Evolutionary conservation across 2,797 vertebrate species (phyloP).

Genomic region (Sorex maritimensis): DNA sequence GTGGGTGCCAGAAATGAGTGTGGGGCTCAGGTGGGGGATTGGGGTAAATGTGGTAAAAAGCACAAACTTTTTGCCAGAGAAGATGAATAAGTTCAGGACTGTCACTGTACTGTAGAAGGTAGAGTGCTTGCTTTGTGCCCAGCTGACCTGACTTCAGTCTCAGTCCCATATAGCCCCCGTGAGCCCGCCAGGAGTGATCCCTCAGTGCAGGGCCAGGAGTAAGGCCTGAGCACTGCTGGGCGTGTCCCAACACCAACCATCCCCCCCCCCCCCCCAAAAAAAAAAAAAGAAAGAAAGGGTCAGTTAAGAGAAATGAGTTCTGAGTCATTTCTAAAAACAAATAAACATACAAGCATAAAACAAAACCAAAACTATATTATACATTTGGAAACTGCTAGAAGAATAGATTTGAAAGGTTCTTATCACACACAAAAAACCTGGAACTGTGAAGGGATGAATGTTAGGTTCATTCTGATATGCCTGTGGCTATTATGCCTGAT

Average conservation of each 20-base stretch:
- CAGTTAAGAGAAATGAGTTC: neutral
- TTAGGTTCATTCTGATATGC: neutral
- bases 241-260: no score
- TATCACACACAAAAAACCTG: neutral
- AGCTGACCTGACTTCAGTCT: no score
- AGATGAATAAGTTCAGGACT: neutral
- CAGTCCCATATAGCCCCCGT: no score
- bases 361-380: neutral
- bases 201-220: no score
- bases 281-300: no score
- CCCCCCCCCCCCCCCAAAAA: no score
- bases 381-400: constrained; percentile 8
- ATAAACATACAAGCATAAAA: no score
- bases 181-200: no score
- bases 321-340: neutral
- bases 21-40: neutral
- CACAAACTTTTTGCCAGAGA: neutral
- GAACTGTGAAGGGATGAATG: neutral
- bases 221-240: no score
- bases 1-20: neutral
- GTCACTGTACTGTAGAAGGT: no score
- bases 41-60: neutral
- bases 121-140: no score
- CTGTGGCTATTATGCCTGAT: neutral
- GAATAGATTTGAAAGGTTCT: constrained; percentile 12